A percentile compares a stretch with the other conserved stretches of the same genome.
phyloP scores from a whole-genome alignment of 2,113 vertebrate genomes.

The Daubentonia madagascariensis region DNA sequence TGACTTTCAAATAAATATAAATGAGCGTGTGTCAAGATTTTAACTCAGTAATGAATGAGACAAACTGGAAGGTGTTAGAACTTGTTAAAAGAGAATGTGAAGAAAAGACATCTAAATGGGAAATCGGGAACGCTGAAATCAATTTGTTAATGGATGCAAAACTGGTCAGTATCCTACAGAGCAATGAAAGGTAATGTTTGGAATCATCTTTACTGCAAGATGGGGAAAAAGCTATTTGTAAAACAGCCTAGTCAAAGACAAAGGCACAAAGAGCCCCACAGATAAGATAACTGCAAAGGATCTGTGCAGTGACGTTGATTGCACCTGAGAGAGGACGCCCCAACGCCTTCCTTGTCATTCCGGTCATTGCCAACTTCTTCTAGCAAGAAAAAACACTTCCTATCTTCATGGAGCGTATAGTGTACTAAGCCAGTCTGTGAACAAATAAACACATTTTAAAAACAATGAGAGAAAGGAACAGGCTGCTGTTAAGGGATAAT shows the following conservation, averaged over 20 bases:
- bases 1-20: neutral
- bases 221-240: neutral
- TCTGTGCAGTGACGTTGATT: too few species aligned
- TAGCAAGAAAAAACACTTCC: neutral
- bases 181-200: neutral
- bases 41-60: neutral
- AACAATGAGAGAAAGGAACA: neutral
- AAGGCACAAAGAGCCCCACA: neutral
- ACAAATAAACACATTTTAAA: neutral
- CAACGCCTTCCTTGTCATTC: neutral
- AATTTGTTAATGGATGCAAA: neutral
- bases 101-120: neutral
- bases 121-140: neutral
- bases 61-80: neutral
- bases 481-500: neutral
- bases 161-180: neutral
- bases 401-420: neutral
- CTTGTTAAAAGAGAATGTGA: neutral
- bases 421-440: neutral
- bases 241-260: neutral
- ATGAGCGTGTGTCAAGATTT: neutral
- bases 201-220: neutral
- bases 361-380: neutral
- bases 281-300: neutral
- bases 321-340: rapidly evolving